Evolutionary conservation across 2,888 invertebrate genomes (phyloP).

Genomic region (Orthosia incerta): DNA sequence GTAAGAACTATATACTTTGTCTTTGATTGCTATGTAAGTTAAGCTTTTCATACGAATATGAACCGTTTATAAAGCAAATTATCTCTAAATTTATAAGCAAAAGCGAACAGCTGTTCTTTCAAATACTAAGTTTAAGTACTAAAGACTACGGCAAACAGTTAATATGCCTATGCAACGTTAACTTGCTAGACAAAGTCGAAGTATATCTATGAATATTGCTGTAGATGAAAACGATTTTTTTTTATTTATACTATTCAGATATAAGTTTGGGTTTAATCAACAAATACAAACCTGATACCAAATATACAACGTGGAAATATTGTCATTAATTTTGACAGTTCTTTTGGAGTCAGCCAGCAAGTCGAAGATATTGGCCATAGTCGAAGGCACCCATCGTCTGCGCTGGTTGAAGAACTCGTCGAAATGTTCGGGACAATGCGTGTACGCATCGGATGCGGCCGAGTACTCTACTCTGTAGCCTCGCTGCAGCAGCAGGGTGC

Average conservation of each 20-base stretch:
- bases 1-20: background rate
- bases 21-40: background rate
- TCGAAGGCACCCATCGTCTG: conserved; percentile 98
- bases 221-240: background rate
- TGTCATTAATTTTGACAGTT: conserved; percentile 96
- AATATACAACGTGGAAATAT: conserved; percentile 96
- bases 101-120: no score
- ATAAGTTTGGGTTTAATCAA: background rate
- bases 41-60: background rate
- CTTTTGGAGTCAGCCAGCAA: conserved; percentile 94
- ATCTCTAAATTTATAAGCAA: no score
- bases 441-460: conserved; percentile 98
- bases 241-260: background rate
- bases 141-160: no score
- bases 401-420: conserved; percentile 98
- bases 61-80: no score
- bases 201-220: no score
- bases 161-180: no score
- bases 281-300: conserved; percentile 89
- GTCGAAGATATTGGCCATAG: conserved; percentile 98
- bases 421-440: conserved; percentile 98
- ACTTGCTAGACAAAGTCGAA: no score
- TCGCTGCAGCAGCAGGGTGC: conserved; percentile 97
- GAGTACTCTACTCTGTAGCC: conserved; percentile 98
- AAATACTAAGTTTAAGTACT: no score